Conservation (phyloP, 2,888 invertebrate genomes). For the Macroteleia sp. region DNA sequence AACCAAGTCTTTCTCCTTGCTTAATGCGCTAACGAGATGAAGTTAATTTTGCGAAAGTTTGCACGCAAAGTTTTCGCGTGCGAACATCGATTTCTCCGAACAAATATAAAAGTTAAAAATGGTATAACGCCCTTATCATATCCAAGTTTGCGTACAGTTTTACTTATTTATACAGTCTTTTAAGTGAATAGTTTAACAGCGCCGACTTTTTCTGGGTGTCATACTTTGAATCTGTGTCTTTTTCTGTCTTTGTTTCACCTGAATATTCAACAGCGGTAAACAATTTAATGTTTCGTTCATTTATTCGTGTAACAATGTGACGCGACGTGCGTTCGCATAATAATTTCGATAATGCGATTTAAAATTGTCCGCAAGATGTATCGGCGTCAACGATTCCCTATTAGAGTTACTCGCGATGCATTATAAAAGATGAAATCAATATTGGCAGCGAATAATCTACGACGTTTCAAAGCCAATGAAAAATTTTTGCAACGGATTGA, state of each 20-base stretch:
- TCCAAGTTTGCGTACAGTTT: slow-evolving; percentile 29
- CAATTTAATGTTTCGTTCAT: slow-evolving; percentile 8
- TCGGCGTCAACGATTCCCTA: background rate
- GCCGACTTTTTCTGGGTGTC: background rate
- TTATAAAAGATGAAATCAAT: slow-evolving; percentile 15
- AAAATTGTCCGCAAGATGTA: background rate
- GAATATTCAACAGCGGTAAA: background rate
- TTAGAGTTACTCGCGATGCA: slow-evolving; percentile 9
- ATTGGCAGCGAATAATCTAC: slow-evolving; percentile 4
- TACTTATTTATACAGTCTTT: slow-evolving; percentile 27
- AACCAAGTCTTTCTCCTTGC: slow-evolving; percentile 21
- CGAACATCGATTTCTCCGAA: slow-evolving; percentile 33
- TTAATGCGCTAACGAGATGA: slow-evolving; percentile 41
- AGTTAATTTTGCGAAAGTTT: slow-evolving; percentile 43
- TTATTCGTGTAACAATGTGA: slow-evolving; percentile 4
- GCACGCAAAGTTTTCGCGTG: slow-evolving; percentile 13
- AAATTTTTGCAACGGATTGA: slow-evolving; percentile 15
- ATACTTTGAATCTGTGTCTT: too few relatives aligned
- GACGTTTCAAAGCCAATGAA: slow-evolving; percentile 18
- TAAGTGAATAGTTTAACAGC: slow-evolving; percentile 21
- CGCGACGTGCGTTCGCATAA: slow-evolving; percentile 1
- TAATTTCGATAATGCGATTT: background rate
- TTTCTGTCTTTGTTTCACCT: too few relatives aligned
- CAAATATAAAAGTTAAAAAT: slow-evolving; percentile 48
- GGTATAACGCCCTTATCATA: slow-evolving; percentile 34